Evolutionary conservation across 2,888 invertebrate species (phyloP), one percentile per base, ranked within the genome.

Genomic region (Hymenopus coronatus): DNA sequence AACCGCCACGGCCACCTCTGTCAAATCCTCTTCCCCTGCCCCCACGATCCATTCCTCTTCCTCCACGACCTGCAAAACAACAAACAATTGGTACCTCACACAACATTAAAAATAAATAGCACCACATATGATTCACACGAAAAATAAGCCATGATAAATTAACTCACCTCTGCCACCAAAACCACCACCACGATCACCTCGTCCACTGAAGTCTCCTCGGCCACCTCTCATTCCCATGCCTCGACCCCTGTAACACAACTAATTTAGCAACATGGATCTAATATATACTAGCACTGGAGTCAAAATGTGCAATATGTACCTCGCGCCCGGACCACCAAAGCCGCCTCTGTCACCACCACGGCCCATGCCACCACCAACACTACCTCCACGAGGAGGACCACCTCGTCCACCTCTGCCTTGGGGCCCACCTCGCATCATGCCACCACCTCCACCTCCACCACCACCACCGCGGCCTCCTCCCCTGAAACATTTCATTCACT

Each of bases 341-440:
- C 89, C 89, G 15, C 90, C 89, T 70, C 89, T 85, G 70, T 89
- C 89, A 25, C 89, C 89, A 27, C 90, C 90, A 30, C 90, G 88
- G 7, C 89, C 88, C 88, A 88, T 90, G 54, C 88, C 84, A 88
- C 90, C 89, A 27, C 87, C 25, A 2, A 70, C 54, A 70, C 54
- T 70, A 20, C 54, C 54, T 1, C 89, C 85, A 33, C 90, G 81
- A 9, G 90, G 90, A 7, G 90, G 90, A 3, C 88, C 89, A 40
- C 90, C 90, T 54, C 90, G 85, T 20, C 89, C 89, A 28, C 90
- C 89, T 54, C 90, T 82, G 27, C 89, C 90, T 9, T 84, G 89
- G 3, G 90, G 89, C 1, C 89, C 90, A 33, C 90, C 90, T 8
- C 90, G 81, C 90, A 90, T 90, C 90, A 90, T 90, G 9, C 90